Percentiles rank a stretch among this genome's conserved stretches.
Conservation (phyloP, 2,113 vertebrate species). For the Elaphurus davidianus region DNA sequence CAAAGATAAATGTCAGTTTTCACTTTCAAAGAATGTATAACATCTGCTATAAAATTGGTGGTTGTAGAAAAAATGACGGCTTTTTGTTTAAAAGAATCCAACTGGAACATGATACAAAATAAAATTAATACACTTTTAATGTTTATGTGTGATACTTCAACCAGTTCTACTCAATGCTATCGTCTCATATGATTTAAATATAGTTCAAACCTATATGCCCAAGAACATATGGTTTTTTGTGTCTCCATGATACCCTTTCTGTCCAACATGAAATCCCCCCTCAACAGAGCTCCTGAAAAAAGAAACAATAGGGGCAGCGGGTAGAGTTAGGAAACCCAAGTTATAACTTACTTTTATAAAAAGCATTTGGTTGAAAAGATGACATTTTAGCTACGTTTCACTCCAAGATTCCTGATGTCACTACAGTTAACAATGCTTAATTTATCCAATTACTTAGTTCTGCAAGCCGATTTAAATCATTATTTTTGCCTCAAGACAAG, state of each 20-base stretch:
- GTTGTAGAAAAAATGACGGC: background rate
- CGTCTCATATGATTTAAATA: background rate
- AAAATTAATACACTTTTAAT: background rate
- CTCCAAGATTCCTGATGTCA: background rate
- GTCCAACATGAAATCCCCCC: background rate
- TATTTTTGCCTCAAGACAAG: background rate
- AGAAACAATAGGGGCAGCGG: background rate
- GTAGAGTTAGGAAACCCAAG: background rate
- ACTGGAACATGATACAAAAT: background rate
- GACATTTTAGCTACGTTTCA: background rate
- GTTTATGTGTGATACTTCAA: background rate
- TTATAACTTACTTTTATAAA: background rate
- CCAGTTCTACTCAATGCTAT: background rate
- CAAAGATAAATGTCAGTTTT: background rate
- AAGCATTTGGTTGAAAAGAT: background rate
- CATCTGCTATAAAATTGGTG: background rate
- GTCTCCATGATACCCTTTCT: background rate
- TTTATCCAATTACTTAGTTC: background rate
- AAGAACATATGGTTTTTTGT: background rate
- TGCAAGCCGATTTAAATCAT: background rate
- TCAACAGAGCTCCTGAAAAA: background rate
- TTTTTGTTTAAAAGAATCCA: slow-evolving; percentile 14
- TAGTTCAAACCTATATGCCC: background rate
- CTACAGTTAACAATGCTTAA: background rate
- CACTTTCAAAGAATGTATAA: background rate